Conservation (phyloP, 2,113 vertebrate species). For the Passer montanus region DNA sequence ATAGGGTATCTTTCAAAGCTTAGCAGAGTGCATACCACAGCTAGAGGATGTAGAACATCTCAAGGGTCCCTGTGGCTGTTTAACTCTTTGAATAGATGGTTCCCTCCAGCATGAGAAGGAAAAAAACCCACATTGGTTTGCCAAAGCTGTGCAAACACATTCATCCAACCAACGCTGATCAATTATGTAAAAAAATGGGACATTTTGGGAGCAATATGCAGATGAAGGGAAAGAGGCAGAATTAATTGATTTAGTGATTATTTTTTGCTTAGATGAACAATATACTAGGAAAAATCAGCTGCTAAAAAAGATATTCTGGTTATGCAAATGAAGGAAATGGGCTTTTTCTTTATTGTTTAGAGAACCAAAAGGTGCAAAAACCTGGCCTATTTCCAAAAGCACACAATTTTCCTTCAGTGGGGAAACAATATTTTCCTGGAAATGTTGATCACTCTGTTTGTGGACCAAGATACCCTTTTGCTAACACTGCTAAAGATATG, state of each 20-base stretch:
- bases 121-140: slow-evolving; percentile 22
- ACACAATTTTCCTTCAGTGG: not conserved
- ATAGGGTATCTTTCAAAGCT: slow-evolving; percentile 54
- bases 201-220: not conserved
- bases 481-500: not conserved
- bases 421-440: not conserved
- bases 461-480: not conserved
- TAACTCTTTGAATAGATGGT: slow-evolving; percentile 52
- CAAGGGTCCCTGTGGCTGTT: slow-evolving; percentile 35
- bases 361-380: not conserved
- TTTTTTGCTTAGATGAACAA: slow-evolving; percentile 20
- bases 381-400: not conserved
- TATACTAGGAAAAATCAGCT: not conserved
- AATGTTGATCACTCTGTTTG: not conserved
- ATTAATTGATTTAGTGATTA: not conserved
- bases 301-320: not conserved
- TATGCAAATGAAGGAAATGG: not conserved
- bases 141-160: slow-evolving; percentile 58
- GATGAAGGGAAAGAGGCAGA: not conserved
- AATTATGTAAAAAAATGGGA: not conserved
- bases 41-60: slow-evolving; percentile 62
- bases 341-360: not conserved
- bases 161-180: not conserved
- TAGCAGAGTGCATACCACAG: slow-evolving; percentile 48
- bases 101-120: slow-evolving; percentile 28